Evolutionary conservation across 2,888 invertebrate genomes (phyloP).

Genomic region (Ceramica pisi): DNA sequence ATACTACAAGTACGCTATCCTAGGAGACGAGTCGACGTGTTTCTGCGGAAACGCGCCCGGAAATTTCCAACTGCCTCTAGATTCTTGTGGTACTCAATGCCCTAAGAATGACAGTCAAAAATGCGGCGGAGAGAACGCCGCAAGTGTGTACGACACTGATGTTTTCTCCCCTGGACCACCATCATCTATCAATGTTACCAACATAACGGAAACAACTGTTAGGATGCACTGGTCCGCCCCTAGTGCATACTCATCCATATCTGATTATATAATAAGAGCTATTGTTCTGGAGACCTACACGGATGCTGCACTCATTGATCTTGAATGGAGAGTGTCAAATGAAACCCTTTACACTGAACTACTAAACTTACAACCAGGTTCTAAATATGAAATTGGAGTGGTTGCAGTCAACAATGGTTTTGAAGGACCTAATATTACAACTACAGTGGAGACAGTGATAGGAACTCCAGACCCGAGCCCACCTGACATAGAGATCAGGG

Average conservation of each 20-base stretch:
- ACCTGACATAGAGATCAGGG: conserved; percentile 92
- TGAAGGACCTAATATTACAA: conserved; percentile 90
- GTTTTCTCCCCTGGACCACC: conserved; percentile 93
- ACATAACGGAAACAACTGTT: conserved; percentile 92
- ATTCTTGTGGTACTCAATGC: conserved; percentile 91
- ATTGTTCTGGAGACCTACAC: conserved; percentile 91
- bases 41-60: conserved; percentile 86
- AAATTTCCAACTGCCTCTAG: conserved; percentile 82
- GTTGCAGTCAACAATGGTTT: conserved; percentile 92
- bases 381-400: conserved; percentile 94
- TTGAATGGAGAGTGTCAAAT: conserved; percentile 91
- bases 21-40: conserved; percentile 86
- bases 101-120: conserved; percentile 91
- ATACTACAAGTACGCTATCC: conserved; percentile 86
- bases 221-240: conserved; percentile 91
- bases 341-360: conserved; percentile 90
- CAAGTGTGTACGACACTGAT: conserved; percentile 93
- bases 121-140: conserved; percentile 93
- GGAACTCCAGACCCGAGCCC: conserved; percentile 94
- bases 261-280: conserved; percentile 90
- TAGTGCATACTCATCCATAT: conserved; percentile 88
- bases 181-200: conserved; percentile 89
- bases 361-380: conserved; percentile 93
- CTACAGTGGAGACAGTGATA: conserved; percentile 93
- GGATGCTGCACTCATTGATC: conserved; percentile 84